These are phyloP conservation scores for Oryzaephilus surinamensis DNA, from an alignment of 1,140 invertebrate species.

Conservation along the genomic window DNA sequence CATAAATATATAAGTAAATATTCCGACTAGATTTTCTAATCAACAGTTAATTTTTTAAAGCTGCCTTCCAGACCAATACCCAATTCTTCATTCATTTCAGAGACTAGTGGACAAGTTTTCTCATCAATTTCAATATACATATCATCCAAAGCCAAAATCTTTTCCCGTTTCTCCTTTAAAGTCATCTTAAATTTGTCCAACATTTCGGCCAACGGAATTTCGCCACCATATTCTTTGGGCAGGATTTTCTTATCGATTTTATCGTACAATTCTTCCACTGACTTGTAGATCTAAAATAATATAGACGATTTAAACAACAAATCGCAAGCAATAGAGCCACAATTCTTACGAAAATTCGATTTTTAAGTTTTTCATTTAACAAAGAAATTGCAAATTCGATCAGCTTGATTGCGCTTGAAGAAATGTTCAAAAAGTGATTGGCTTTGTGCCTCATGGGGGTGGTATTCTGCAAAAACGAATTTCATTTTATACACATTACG, in stretches of 20 bases:
- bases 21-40: conserved; percentile 40
- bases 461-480: conserved; percentile 54
- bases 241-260: conserved; percentile 62
- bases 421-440: conserved; percentile 75
- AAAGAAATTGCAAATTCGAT: conserved; percentile 68
- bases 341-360: conserved; percentile 55
- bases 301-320: neutral
- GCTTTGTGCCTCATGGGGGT: conserved; percentile 80
- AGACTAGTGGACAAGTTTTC: conserved; percentile 47
- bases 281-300: conserved; percentile 54
- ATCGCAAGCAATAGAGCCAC: conserved; percentile 1
- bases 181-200: conserved; percentile 61
- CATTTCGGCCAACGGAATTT: conserved; percentile 66
- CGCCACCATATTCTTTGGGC: conserved; percentile 77
- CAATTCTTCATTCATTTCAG: conserved; percentile 52
- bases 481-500: too few relatives aligned
- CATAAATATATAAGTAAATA: neutral
- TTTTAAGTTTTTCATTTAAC: conserved; percentile 70
- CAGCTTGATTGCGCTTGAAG: conserved; percentile 60
- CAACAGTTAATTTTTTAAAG: conserved; percentile 72
- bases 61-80: conserved; percentile 59
- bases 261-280: conserved; percentile 54
- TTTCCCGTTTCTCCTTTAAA: conserved; percentile 50
- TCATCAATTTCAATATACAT: conserved; percentile 62
- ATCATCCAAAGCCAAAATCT: conserved; percentile 63